phyloP scores from a whole-genome alignment of 2,113 vertebrate species.

The Cepphus grylle region DNA sequence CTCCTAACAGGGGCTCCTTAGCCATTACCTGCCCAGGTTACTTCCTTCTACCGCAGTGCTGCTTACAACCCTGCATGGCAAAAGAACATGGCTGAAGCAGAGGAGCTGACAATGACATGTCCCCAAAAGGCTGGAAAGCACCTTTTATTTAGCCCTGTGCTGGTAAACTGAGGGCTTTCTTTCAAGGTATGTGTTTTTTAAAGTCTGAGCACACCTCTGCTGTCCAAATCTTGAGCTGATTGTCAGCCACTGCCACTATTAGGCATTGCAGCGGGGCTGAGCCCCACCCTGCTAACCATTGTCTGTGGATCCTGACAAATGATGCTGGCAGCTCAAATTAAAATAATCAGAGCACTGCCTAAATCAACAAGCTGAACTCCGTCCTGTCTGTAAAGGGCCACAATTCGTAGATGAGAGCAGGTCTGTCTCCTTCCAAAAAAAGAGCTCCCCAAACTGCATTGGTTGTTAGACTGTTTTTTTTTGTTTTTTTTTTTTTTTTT shows the following conservation, averaged over 20 bases:
- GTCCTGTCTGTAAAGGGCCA: neutral
- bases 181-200: neutral
- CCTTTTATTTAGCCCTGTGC: neutral
- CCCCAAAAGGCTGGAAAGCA: neutral
- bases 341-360: slow-evolving; percentile 26
- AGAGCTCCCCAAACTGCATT: neutral
- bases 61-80: neutral
- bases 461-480: neutral
- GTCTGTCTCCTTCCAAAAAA: neutral
- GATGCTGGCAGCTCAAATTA: neutral
- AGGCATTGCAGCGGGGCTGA: neutral
- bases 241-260: slow-evolving; percentile 45
- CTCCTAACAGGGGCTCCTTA: neutral
- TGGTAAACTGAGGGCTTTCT: neutral
- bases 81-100: neutral
- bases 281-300: slow-evolving; percentile 8
- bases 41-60: neutral
- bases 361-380: slow-evolving; percentile 1
- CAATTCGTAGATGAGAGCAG: neutral
- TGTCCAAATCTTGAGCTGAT: neutral
- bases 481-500: neutral
- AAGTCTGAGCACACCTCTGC: neutral
- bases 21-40: neutral
- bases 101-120: neutral
- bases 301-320: slow-evolving; percentile 19